Percentiles rank a stretch among this genome's conserved stretches.
Evolutionary conservation across 2,797 vertebrate species (phyloP).

Genomic region (Agapornis canus): DNA sequence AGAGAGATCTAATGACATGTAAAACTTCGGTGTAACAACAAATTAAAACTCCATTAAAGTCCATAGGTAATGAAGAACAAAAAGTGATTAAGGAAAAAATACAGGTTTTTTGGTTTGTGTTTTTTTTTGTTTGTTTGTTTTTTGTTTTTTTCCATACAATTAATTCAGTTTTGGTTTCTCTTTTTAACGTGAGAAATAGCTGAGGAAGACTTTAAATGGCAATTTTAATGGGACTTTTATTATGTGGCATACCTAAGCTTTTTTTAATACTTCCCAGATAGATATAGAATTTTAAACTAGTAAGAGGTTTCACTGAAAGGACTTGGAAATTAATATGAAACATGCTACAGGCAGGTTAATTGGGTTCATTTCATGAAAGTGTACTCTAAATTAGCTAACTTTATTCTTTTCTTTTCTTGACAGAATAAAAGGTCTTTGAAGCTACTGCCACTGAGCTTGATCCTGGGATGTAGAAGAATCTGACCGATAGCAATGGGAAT

Average conservation of each 20-base stretch:
- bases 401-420: neutral
- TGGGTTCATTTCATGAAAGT: slow-evolving; percentile 10
- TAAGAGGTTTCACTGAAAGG: slow-evolving; percentile 17
- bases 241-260: neutral
- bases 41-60: slow-evolving; percentile 67
- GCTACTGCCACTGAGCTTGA: neutral
- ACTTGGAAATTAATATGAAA: slow-evolving; percentile 15
- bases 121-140: neutral
- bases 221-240: neutral
- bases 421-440: neutral
- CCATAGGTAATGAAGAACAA: slow-evolving; percentile 38
- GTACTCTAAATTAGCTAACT: neutral
- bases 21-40: slow-evolving; percentile 53
- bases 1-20: slow-evolving; percentile 40
- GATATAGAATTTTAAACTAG: neutral
- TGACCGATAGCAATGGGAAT: neutral
- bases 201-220: neutral
- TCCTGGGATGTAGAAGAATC: neutral
- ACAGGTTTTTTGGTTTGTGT: neutral
- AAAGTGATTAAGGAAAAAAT: slow-evolving; percentile 4
- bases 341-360: slow-evolving; percentile 21
- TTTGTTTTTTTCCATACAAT: neutral
- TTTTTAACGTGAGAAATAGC: neutral
- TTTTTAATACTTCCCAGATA: neutral
- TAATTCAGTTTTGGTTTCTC: neutral